Evolutionary conservation across 1,140 invertebrate species (phyloP), one percentile per base, ranked within the genome.

Genomic region (Laupala kohalensis): DNA sequence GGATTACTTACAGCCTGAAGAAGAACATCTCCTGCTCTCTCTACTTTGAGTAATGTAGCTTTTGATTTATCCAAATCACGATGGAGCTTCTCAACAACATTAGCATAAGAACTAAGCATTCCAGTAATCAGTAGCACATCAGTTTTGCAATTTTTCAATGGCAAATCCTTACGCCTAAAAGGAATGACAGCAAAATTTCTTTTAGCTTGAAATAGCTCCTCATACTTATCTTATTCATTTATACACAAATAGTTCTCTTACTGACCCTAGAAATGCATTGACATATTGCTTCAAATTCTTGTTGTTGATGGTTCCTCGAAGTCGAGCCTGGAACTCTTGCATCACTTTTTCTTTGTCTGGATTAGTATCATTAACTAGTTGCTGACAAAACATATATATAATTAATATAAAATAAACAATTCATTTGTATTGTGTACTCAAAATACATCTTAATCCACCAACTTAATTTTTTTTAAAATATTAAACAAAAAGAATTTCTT

Each of bases 231-330:
- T 19, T 6, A n/a, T n/a, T 2, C n/a, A 25, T 25, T 65, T 9
- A 15, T 15, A 24, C 2, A 65, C n/a, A 65, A 2, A n/a, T 3
- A 23, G 26, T 27, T 4, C 19, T 28, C 23, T 5, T 26, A 84
- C 86, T 85, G 81, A 92, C 90, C 89, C 92, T 79, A 94, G 88
- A 80, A 93, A 94, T 27, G 91, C 86, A 76, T 91, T 86, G 19
- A 93, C 92, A 78, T 92, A 95, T 77, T 86, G 86, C 76, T 90
- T 89, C 71, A 96, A 85, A 81, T 96, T 96, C 77, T 89, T 89
- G 28, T 90, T 86, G 81, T 96, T 96, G 71, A 95, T 87, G 70
- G 90, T 88, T 26, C 90, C 87, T 74, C 90, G 87, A 70, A 95
- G 84, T 53, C 90, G 86, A 66, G 89, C 88, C 72, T 92, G 86